Conservation (phyloP, 1,140 invertebrate species). For the Bathynomus jamesi region DNA sequence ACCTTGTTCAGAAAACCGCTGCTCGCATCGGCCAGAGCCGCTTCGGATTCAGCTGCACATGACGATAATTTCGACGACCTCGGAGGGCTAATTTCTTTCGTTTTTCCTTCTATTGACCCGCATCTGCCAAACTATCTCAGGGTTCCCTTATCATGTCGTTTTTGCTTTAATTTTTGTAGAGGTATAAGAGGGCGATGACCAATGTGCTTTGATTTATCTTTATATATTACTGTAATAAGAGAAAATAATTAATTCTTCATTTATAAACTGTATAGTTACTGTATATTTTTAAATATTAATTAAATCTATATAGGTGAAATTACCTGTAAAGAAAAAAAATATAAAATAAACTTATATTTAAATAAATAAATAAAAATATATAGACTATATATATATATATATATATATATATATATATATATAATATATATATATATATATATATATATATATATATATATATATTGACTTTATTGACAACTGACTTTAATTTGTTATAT, state of each 20-base stretch:
- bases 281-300: not conserved
- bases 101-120: not conserved
- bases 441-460: not conserved
- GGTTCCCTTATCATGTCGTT: not conserved
- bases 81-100: too few relatives aligned
- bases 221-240: not conserved
- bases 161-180: not conserved
- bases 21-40: too few relatives aligned
- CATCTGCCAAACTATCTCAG: not conserved
- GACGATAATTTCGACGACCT: too few relatives aligned
- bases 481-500: too few relatives aligned
- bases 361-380: not conserved
- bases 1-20: too few relatives aligned
- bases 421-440: constrained; percentile 1
- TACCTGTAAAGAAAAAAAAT: not conserved
- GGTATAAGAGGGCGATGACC: not conserved
- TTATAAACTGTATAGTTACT: not conserved
- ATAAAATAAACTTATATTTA: not conserved
- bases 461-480: too few relatives aligned
- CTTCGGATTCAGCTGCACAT: too few relatives aligned
- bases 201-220: not conserved
- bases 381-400: not conserved
- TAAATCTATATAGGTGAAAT: not conserved
- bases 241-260: not conserved
- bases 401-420: constrained; percentile 1